phyloP scores from a whole-genome alignment of 2,113 vertebrate genomes.

The Caracal caracal region DNA sequence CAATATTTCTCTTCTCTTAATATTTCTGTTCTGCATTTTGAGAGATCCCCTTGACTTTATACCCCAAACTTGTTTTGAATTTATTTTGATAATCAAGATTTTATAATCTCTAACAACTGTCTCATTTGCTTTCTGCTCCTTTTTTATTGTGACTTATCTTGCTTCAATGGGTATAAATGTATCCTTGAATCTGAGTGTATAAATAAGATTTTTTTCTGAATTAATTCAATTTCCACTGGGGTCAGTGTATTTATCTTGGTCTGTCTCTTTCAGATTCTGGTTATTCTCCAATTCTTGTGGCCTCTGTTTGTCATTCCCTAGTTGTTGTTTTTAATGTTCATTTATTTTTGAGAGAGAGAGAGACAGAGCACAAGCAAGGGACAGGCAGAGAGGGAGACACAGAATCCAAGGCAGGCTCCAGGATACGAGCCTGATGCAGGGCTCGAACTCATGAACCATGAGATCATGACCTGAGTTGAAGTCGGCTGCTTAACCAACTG shows the following conservation, averaged over 20 bases:
- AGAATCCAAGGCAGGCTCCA: too few relatives aligned
- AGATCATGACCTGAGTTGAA: too few relatives aligned
- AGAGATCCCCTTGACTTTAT: slow-evolving; percentile 7
- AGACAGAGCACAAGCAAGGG: too few relatives aligned
- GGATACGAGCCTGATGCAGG: too few relatives aligned
- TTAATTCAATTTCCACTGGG: background rate
- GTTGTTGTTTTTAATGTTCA: background rate
- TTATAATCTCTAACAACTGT: slow-evolving; percentile 2
- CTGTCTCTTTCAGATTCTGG: background rate
- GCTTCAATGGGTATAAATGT: background rate
- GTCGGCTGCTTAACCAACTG: too few relatives aligned
- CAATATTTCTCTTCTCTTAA: background rate
- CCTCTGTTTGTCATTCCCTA: background rate
- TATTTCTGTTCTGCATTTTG: slow-evolving; percentile 2
- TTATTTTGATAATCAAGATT: background rate
- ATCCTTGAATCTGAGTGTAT: background rate
- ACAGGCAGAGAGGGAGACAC: too few relatives aligned
- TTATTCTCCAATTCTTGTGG: background rate
- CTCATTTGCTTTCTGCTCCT: background rate
- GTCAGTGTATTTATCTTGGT: background rate
- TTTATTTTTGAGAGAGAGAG: too few relatives aligned
- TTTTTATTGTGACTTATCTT: background rate
- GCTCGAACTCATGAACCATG: too few relatives aligned
- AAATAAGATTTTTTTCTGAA: background rate
- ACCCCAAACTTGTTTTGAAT: background rate